These are phyloP conservation scores for Drosophila putrida DNA, from an alignment of 2,888 invertebrate species.

Conservation along the genomic window DNA sequence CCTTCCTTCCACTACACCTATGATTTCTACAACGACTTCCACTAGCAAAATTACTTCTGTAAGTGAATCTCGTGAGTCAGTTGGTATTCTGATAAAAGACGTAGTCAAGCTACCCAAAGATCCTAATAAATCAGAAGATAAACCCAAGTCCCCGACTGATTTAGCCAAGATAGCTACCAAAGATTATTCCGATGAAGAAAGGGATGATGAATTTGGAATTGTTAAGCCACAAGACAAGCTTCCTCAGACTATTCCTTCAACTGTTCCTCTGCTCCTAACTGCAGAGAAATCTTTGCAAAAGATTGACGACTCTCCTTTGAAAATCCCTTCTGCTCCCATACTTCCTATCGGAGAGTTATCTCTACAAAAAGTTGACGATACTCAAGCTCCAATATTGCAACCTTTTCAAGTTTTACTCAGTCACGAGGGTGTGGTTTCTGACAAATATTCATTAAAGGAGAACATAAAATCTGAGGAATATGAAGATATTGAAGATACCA, in stretches of 20 bases:
- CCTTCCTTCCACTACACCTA: not conserved
- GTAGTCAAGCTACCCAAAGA: not conserved
- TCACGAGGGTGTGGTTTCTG: not conserved
- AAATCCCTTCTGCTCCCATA: not conserved
- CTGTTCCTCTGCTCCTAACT: too few relatives aligned
- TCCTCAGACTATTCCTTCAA: not conserved
- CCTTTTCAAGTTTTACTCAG: not conserved
- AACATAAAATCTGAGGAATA: not conserved
- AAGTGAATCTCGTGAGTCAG: conserved; percentile 3
- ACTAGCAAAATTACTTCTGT: not conserved
- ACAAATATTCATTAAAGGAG: not conserved
- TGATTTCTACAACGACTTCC: not conserved
- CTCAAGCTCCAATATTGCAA: not conserved
- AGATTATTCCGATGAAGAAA: too few relatives aligned
- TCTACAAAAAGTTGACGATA: too few relatives aligned
- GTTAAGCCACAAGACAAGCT: conserved; percentile 1
- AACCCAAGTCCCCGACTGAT: too few relatives aligned
- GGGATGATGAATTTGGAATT: not conserved
- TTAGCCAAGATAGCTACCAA: too few relatives aligned
- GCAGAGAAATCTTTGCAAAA: too few relatives aligned
- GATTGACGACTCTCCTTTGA: not conserved
- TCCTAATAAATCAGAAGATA: not conserved
- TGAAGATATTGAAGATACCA: conserved; percentile 38
- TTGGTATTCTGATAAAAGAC: not conserved
- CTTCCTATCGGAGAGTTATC: not conserved